phyloP scores from a whole-genome alignment of 2,888 invertebrate species.

The Amblyteles armatorius region DNA sequence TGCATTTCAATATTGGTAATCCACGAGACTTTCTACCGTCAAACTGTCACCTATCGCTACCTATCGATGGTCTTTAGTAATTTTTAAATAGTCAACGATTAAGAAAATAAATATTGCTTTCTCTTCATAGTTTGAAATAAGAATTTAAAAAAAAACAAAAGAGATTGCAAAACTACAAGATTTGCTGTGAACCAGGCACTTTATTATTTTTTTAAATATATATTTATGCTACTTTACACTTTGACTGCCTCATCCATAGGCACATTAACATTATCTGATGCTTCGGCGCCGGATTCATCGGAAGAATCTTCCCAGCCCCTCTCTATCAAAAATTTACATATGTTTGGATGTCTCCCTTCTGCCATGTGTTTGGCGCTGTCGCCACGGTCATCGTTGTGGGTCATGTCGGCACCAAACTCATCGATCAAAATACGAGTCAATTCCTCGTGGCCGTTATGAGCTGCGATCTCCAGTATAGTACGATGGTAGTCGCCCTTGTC shows the following conservation, averaged over 20 bases:
- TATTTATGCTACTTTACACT: not conserved
- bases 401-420: slow-evolving; percentile 7
- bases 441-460: not conserved
- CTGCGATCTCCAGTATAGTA: slow-evolving; percentile 16
- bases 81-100: too few species aligned
- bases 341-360: not conserved
- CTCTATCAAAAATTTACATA: slow-evolving; percentile 6
- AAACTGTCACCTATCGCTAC: too few species aligned
- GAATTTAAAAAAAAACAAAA: not conserved
- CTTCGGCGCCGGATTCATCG: not conserved
- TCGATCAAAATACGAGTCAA: slow-evolving; percentile 6
- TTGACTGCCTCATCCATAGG: not conserved
- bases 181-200: not conserved
- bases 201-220: not conserved
- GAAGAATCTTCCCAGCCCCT: slow-evolving; percentile 8
- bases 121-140: too few species aligned
- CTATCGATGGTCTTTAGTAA: too few species aligned
- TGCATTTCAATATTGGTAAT: too few species aligned
- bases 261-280: not conserved
- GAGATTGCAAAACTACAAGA: not conserved
- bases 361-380: slow-evolving; percentile 27
- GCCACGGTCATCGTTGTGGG: slow-evolving; percentile 5
- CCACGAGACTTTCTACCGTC: too few species aligned
- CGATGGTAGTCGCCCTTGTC: slow-evolving; percentile 21
- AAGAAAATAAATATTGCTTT: too few species aligned